phyloP scores from a whole-genome alignment of 2,113 vertebrate species.

The Spheniscus mendiculus region DNA sequence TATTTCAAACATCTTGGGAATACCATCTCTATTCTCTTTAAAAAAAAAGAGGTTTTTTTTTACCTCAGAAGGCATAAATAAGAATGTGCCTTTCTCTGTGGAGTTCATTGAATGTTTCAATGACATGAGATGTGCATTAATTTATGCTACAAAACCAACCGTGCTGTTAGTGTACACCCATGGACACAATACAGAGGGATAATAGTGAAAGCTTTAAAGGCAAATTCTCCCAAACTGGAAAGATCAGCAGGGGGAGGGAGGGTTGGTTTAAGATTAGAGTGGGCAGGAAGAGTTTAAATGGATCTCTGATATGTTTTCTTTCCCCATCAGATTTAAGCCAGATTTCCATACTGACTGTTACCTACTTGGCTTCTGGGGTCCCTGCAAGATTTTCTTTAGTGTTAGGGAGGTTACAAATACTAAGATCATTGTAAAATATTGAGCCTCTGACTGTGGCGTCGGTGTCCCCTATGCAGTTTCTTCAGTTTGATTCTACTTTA shows the following conservation, averaged over 20 bases:
- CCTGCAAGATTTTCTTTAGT: background rate
- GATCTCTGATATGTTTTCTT: background rate
- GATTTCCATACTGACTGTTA: background rate
- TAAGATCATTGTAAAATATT: background rate
- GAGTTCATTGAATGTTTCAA: background rate
- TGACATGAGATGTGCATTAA: background rate
- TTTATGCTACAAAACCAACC: background rate
- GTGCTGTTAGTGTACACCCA: background rate
- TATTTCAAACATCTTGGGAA: background rate
- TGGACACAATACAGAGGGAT: background rate
- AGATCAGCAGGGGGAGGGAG: accelerated
- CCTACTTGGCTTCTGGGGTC: background rate
- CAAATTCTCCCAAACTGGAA: background rate
- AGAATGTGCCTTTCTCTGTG: background rate
- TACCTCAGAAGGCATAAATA: background rate
- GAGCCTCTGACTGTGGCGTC: background rate
- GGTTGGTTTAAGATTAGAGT: background rate
- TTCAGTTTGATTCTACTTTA: background rate
- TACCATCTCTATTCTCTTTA: background rate
- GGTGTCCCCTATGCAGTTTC: background rate
- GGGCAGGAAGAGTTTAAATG: background rate
- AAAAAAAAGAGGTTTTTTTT: background rate
- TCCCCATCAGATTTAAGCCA: background rate
- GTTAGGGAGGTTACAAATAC: background rate
- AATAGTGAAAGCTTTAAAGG: background rate